phyloP scores from a whole-genome alignment of 2,113 vertebrate genomes.

The Rhinoderma darwinii region DNA sequence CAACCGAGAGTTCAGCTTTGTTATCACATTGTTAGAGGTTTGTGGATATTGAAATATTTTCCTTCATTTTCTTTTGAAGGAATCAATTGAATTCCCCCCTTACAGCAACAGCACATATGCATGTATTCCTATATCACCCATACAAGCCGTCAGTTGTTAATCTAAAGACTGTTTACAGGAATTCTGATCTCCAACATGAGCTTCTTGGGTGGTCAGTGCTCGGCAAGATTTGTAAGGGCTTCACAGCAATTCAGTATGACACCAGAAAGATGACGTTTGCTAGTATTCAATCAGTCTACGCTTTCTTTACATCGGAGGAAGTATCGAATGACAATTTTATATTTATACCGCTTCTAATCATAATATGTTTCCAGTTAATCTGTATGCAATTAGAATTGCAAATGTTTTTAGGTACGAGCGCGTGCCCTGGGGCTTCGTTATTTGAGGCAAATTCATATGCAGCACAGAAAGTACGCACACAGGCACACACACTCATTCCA shows the following conservation, averaged over 20 bases:
- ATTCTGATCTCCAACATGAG: not conserved
- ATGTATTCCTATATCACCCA: not conserved
- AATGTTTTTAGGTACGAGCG: constrained; percentile 15
- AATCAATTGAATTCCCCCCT: constrained; percentile 11
- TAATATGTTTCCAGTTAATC: constrained; percentile 24
- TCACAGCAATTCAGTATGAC: constrained; percentile 19
- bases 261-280: not conserved
- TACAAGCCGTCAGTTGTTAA: not conserved
- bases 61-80: not conserved
- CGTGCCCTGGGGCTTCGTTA: constrained; percentile 6
- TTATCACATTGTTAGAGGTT: constrained; percentile 26
- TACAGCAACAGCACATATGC: not conserved
- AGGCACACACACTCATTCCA: not conserved
- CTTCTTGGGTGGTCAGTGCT: constrained; percentile 24
- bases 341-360: not conserved
- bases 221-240: not conserved
- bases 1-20: constrained; percentile 26
- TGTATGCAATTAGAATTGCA: constrained; percentile 27
- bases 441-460: constrained; percentile 5
- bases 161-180: constrained; percentile 10
- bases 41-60: not conserved
- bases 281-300: not conserved
- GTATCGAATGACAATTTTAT: not conserved
- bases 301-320: not conserved
- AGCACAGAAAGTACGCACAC: not conserved